Evolutionary conservation across 2,888 invertebrate species (phyloP), one percentile per base, ranked within the genome.

Genomic region (Tuta absoluta): DNA sequence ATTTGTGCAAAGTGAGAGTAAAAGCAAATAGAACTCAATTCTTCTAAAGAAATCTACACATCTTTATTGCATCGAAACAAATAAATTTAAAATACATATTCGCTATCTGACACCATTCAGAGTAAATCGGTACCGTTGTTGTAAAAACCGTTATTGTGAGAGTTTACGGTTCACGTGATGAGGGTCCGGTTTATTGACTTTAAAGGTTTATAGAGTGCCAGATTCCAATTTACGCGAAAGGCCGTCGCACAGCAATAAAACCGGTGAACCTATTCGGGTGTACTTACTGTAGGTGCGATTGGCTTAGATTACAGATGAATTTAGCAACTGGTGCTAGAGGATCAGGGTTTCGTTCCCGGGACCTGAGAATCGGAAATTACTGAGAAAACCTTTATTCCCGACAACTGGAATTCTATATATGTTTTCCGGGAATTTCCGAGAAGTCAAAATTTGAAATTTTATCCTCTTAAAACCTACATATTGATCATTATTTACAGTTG

Each of bases 141-240:
- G 71, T 69, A 70, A 76, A 76, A 77, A 75, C 77, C 75, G 76
- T 79, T 75, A 80, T 82, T 84, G 80, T 80, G 72, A 75, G 78
- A 77, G 82, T 85, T 87, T 78, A 84, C 79, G 81, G 79, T 74
- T 69, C 75, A 71, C 75, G 73, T 80, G 81, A 83, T 79, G 79
- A 81, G 79, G 81, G 84, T 78, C 72, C 75, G 71, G 73, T 84
- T 85, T 87, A 87, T 89, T 84, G 86, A 86, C 85, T 86, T 85
- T 82, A 80, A 84, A 82, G 80, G 84, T 85, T 85, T 84, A 85
- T 83, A 72, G 79, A 85, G 81, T 79, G 78, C 80, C 78, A 78
- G 80, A 80, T 83, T 85, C 77, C 84, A 82, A 84, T 87, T 83
- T 85, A 82, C 77, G 74, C 74, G 66, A 71, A 67, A 65, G 70